Percentiles rank a stretch among this genome's conserved stretches.
phyloP scores from a whole-genome alignment of 2,113 vertebrate species.

The Proteles cristata region DNA sequence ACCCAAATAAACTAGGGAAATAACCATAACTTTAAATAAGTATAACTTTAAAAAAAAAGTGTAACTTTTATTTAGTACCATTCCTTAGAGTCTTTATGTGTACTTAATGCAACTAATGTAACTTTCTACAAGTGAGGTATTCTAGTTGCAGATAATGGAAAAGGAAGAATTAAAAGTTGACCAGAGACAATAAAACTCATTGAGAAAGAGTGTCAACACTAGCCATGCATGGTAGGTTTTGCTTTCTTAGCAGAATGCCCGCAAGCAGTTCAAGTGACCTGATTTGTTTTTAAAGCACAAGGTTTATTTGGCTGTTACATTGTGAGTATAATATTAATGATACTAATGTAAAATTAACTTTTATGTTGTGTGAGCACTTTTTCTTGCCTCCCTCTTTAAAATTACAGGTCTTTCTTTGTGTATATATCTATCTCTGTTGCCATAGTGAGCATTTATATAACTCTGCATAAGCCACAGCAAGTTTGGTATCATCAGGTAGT shows the following conservation, averaged over 20 bases:
- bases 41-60: background rate
- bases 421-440: background rate
- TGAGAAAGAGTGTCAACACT: slow-evolving; percentile 52
- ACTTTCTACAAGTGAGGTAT: slow-evolving; percentile 45
- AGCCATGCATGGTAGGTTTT: slow-evolving; percentile 67
- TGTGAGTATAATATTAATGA: slow-evolving; percentile 74
- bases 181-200: slow-evolving; percentile 58
- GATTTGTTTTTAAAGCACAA: slow-evolving; percentile 73
- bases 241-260: slow-evolving; percentile 69
- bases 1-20: slow-evolving; percentile 71
- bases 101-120: slow-evolving; percentile 26
- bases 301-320: slow-evolving; percentile 66
- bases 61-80: slow-evolving; percentile 55
- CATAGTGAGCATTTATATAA: slow-evolving; percentile 46
- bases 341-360: slow-evolving; percentile 77
- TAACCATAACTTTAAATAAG: slow-evolving; percentile 36
- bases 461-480: background rate
- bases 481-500: slow-evolving; percentile 42
- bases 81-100: background rate
- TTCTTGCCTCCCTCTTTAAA: slow-evolving; percentile 32
- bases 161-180: slow-evolving; percentile 69
- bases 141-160: slow-evolving; percentile 58
- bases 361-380: slow-evolving; percentile 68
- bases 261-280: slow-evolving; percentile 26
- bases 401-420: slow-evolving; percentile 27